Evolutionary conservation across 2,797 vertebrate species (phyloP), one percentile per base, ranked within the genome.

Genomic region (Morus bassanus): DNA sequence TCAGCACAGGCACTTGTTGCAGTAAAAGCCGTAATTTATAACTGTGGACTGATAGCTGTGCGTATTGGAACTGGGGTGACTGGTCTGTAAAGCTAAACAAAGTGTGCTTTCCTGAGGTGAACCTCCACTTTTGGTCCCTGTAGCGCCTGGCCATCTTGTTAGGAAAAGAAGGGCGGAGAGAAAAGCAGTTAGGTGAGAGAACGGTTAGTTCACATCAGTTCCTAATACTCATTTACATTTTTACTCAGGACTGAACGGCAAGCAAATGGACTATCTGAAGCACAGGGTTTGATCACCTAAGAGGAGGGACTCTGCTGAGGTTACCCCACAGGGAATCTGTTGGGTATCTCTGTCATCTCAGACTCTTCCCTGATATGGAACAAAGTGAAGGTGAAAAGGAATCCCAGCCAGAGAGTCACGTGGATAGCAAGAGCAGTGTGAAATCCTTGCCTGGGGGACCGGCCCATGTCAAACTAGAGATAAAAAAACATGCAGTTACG

Each of bases 401-500:
- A 60, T 70, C 76, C 59, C 94, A 45, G 84, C 68, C 53, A 63
- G 89, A 89, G 88, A 87, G 31, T 91, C 91, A 93, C 0, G 89
- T 75, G 95, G 96, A 97, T 24, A 82, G 72, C 91, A 97, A 94
- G 91, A 96, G 94, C 91, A 93, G 33, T 8, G 48, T 96, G 74
- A 97, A 95, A 83, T 93, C 96, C 81, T 89, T 97, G 85, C 90
- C 97, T 65, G 95, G 93, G 41, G 96, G 94, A 88, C 61, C 65
- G 0, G 92, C 72, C 60, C 93, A 96, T 35, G 97, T 98, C 70
- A 99, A 98, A 91, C 96, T 98, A 89, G 99, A 99, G 51, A 98
- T 99, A 74, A 99, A 99, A 96, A 98, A 99, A 73, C 98, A 99
- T 53, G 99, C 99, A 7, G 99, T 99, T 97, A 99, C 99, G 1